These are phyloP conservation scores for Thumatha senex DNA, from an alignment of 2,888 invertebrate species.

Conservation along the genomic window DNA sequence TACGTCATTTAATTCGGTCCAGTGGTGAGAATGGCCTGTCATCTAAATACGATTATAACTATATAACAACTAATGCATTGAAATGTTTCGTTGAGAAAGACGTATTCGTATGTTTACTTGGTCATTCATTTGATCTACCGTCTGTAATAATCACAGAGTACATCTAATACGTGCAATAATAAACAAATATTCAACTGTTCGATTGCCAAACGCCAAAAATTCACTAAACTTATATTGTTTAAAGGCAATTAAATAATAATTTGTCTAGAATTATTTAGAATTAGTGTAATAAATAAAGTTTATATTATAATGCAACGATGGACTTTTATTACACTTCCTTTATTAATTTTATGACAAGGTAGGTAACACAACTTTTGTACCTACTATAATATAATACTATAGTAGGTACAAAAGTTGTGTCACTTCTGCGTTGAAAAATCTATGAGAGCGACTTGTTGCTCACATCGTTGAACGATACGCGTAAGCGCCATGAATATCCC, in stretches of 20 bases:
- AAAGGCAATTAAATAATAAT: not conserved
- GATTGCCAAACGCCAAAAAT: not conserved
- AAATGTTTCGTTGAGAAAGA: not conserved
- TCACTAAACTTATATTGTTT: too few relatives aligned
- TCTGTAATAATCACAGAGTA: not conserved
- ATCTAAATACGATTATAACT: not conserved
- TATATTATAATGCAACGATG: too few relatives aligned
- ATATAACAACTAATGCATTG: not conserved
- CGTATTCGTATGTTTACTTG: not conserved
- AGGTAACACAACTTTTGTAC: not conserved
- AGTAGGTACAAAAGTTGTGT: not conserved
- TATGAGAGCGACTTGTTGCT: not conserved
- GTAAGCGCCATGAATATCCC: not conserved
- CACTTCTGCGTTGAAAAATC: not conserved
- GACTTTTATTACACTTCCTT: too few relatives aligned
- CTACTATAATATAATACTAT: not conserved
- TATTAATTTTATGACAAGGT: not conserved
- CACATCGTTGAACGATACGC: not conserved
- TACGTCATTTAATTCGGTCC: not conserved
- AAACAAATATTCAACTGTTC: not conserved
- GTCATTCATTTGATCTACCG: not conserved
- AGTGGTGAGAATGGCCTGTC: not conserved
- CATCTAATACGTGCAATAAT: not conserved
- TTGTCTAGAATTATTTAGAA: not conserved
- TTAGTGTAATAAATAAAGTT: too few relatives aligned